phyloP scores from a whole-genome alignment of 2,888 invertebrate genomes.

The Dasysyrphus albostriatus region DNA sequence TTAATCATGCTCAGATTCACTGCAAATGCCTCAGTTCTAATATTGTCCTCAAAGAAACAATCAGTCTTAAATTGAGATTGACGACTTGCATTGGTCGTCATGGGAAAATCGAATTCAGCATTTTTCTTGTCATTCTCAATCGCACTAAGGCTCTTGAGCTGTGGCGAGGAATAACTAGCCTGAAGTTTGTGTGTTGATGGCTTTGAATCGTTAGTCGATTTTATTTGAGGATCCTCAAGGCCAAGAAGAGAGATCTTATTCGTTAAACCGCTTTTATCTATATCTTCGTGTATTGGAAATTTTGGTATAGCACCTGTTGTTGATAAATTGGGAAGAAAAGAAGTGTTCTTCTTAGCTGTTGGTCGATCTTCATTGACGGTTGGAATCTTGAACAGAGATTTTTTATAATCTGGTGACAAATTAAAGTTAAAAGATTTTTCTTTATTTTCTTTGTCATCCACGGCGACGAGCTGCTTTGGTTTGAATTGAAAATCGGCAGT shows the following conservation, averaged over 20 bases:
- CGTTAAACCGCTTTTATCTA: background rate
- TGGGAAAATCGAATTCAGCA: background rate
- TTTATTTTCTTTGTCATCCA: background rate
- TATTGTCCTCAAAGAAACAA: constrained; percentile 80
- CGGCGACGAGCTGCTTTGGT: background rate
- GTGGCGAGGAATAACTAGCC: background rate
- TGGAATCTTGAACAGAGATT: background rate
- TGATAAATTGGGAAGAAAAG: constrained; percentile 8
- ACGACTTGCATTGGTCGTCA: background rate
- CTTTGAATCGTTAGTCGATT: background rate
- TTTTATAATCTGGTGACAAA: constrained; percentile 2
- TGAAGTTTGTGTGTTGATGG: background rate
- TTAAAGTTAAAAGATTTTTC: background rate
- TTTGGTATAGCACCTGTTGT: background rate
- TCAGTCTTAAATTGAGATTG: constrained; percentile 36
- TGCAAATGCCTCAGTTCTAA: constrained; percentile 81
- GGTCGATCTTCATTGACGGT: background rate
- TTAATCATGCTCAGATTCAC: constrained; percentile 81
- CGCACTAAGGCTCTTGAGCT: constrained; percentile 9
- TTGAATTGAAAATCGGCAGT: background rate
- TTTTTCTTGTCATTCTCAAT: background rate
- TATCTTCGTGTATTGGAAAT: constrained; percentile 12
- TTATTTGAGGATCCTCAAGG: background rate
- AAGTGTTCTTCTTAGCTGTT: background rate
- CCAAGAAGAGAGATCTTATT: constrained; percentile 6